Evolutionary conservation across 2,888 invertebrate species (phyloP), one percentile per base, ranked within the genome.

Genomic region (Cosmia pyralina): DNA sequence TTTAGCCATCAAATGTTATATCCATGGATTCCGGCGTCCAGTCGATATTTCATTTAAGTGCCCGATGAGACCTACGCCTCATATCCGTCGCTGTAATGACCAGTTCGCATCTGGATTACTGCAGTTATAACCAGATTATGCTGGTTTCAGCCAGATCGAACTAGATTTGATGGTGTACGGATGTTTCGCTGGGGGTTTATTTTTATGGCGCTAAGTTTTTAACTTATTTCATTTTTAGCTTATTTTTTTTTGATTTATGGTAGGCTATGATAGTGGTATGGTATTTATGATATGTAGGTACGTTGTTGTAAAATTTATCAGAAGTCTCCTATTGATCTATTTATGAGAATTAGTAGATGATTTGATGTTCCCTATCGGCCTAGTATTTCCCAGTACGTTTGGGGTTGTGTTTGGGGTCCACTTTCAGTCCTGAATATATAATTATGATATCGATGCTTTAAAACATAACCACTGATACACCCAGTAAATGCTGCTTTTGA

Each of bases 41-140:
- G 28, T 71, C 79, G 65, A 85, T 81, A 87, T 85, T 83, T 83
- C 85, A 79, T 79, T 81, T 81, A 70, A 78, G 72, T 77, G 68
- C 76, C 72, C 83, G 74, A 83, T 80, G 82, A 82, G 79, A 81
- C 79, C 83, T 83, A 82, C 81, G 77, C 70, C 84, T 91, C 89
- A 90, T 89, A 90, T 91, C 91, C 91, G 89, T 69, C 68, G 78
- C 64, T 83, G 83, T 91, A 90, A 90, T 90, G 87, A 88, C 86
- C 80, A 83, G 83, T 81, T 81, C 75, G 69, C 73, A 81, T 75
- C 77, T 79, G 72, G 66, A 80, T 82, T 78, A 77, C 71, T 81
- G 69, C 86, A 79, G 83, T 60, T 81, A 81, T 85, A 86, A 86
- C 81, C 81, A 72, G 85, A 70, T 84, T 81, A 69, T 68, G 15